Percentiles rank a stretch among this genome's conserved stretches.
phyloP scores from a whole-genome alignment of 2,113 vertebrate genomes.

The Danio rerio region DNA sequence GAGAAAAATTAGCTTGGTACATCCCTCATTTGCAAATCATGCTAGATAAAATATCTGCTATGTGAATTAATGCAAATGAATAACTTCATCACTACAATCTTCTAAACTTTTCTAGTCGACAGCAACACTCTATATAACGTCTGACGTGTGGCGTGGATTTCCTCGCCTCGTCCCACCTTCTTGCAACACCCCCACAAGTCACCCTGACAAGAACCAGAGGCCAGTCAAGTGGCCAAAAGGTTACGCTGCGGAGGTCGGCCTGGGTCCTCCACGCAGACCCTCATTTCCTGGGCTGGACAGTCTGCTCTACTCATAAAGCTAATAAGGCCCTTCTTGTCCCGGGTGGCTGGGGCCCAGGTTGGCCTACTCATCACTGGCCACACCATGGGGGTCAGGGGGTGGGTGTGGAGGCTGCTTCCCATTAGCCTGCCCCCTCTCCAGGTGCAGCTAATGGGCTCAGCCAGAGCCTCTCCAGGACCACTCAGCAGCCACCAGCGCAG shows the following conservation, averaged over 20 bases:
- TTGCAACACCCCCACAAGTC: constrained; percentile 66
- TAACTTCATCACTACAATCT: background rate
- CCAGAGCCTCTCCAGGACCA: constrained; percentile 79
- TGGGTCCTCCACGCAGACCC: constrained; percentile 78
- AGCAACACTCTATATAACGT: background rate
- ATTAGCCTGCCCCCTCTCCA: constrained; percentile 80
- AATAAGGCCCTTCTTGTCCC: constrained; percentile 85
- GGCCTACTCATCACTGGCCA: constrained; percentile 69
- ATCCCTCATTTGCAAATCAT: no score
- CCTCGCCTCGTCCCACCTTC: constrained; percentile 19
- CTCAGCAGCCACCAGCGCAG: constrained; percentile 73
- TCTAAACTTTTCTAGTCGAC: background rate
- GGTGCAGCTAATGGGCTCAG: constrained; percentile 90
- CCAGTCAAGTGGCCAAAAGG: constrained; percentile 76
- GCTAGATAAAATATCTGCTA: background rate
- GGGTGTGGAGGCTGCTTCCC: constrained; percentile 79
- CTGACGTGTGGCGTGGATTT: constrained; percentile 44
- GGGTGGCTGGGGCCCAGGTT: constrained; percentile 70
- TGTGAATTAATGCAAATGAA: background rate
- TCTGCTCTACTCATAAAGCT: constrained; percentile 88
- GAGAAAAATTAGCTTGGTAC: no score
- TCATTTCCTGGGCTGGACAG: constrained; percentile 92
- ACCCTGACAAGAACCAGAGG: constrained; percentile 86
- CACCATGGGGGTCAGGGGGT: constrained; percentile 67
- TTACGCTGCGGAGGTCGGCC: constrained; percentile 81